phyloP scores from a whole-genome alignment of 2,888 invertebrate genomes.

The Melanotus villosus region DNA sequence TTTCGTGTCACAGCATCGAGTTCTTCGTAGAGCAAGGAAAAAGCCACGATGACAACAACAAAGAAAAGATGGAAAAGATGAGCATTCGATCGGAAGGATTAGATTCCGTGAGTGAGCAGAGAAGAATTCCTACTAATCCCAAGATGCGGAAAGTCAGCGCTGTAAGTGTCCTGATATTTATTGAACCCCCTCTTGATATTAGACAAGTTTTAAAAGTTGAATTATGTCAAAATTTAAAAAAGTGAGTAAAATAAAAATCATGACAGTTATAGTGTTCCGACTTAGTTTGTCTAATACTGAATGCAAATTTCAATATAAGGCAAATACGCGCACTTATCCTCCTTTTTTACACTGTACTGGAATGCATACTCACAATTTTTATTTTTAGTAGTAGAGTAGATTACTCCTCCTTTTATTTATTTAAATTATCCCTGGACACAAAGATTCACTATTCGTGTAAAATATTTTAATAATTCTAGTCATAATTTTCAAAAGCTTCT shows the following conservation, averaged over 20 bases:
- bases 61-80: slow-evolving; percentile 92
- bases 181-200: slow-evolving; percentile 52
- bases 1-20: slow-evolving; percentile 94
- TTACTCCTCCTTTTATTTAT: slow-evolving; percentile 29
- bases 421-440: slow-evolving; percentile 31
- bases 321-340: slow-evolving; percentile 44
- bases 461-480: not conserved
- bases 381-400: slow-evolving; percentile 37
- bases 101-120: slow-evolving; percentile 91
- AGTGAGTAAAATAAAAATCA: slow-evolving; percentile 64
- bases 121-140: slow-evolving; percentile 73
- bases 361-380: slow-evolving; percentile 47
- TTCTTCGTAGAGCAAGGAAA: slow-evolving; percentile 91
- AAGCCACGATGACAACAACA: slow-evolving; percentile 90
- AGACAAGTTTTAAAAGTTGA: slow-evolving; percentile 45
- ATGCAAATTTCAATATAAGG: slow-evolving; percentile 39
- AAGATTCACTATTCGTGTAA: not conserved
- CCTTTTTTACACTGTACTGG: slow-evolving; percentile 44
- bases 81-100: slow-evolving; percentile 88
- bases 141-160: slow-evolving; percentile 94
- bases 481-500: slow-evolving; percentile 10
- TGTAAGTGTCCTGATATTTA: slow-evolving; percentile 76
- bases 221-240: slow-evolving; percentile 45
- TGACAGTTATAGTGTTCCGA: slow-evolving; percentile 69
- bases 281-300: slow-evolving; percentile 56